A percentile compares a stretch with the other conserved stretches of the same genome.
Conservation (phyloP, 1,140 invertebrate species). For the Pseudomyrmex sp. region DNA sequence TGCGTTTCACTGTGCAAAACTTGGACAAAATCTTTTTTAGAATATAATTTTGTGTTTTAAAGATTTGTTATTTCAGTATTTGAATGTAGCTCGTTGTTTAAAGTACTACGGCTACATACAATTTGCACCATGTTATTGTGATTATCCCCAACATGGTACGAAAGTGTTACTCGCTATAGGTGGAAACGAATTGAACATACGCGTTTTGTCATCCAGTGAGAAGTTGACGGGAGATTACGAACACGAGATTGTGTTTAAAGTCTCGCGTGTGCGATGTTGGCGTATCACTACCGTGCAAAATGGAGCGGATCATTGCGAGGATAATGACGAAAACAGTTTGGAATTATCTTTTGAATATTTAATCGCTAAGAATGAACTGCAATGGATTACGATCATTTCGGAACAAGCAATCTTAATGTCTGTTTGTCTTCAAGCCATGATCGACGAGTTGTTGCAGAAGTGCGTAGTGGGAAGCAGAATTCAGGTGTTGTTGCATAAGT, state of each 20-base stretch:
- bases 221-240: constrained; percentile 53
- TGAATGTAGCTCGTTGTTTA: constrained; percentile 91
- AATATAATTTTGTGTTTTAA: constrained; percentile 33
- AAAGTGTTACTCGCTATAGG: constrained; percentile 90
- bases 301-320: constrained; percentile 81
- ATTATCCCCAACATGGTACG: constrained; percentile 91
- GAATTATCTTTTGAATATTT: constrained; percentile 98
- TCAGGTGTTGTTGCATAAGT: constrained; percentile 76
- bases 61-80: constrained; percentile 88
- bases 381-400: constrained; percentile 96
- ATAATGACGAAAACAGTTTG: constrained; percentile 84
- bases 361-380: constrained; percentile 95
- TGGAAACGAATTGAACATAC: constrained; percentile 91
- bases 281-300: constrained; percentile 94
- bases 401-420: constrained; percentile 98
- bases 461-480: constrained; percentile 86
- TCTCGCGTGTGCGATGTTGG: constrained; percentile 98
- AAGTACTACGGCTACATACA: constrained; percentile 96
- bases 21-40: not conserved
- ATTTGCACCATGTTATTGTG: constrained; percentile 91
- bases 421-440: constrained; percentile 96
- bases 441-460: constrained; percentile 96
- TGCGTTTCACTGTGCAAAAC: constrained; percentile 79
- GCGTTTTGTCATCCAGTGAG: constrained; percentile 81
- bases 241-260: constrained; percentile 93